Percentiles rank a stretch among this genome's conserved stretches.
These are phyloP conservation scores for Tigriopus japonicus DNA, from an alignment of 1,140 invertebrate species.

Conservation along the genomic window DNA sequence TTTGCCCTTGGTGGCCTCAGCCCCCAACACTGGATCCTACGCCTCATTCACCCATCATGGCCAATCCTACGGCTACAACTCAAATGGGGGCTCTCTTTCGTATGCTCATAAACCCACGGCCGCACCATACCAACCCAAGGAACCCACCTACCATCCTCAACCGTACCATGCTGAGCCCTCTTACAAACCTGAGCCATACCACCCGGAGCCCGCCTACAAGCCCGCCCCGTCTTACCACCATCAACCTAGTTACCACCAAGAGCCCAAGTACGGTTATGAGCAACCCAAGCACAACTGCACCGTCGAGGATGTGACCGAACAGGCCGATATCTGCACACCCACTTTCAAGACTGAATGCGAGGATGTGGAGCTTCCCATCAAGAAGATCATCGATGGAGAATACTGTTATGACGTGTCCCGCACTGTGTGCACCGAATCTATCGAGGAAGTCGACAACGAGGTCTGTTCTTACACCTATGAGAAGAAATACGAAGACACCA, in stretches of 20 bases:
- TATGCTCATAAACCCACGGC: too few relatives aligned
- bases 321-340: slow-evolving; percentile 8
- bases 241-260: neutral
- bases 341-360: slow-evolving; percentile 5
- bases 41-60: too few relatives aligned
- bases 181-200: neutral
- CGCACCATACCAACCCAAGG: too few relatives aligned
- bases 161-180: too few relatives aligned
- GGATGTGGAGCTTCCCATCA: neutral
- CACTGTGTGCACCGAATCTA: slow-evolving; percentile 8
- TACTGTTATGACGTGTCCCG: neutral
- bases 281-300: slow-evolving; percentile 12
- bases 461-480: slow-evolving; percentile 3
- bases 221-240: slow-evolving; percentile 3
- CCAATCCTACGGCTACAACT: too few relatives aligned
- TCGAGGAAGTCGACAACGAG: slow-evolving; percentile 3
- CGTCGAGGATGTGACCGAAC: neutral
- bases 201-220: neutral
- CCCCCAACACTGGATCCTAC: too few relatives aligned
- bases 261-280: neutral
- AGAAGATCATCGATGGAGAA: neutral
- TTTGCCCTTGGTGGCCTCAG: too few relatives aligned
- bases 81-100: too few relatives aligned
- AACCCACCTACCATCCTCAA: too few relatives aligned
- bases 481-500: neutral